These are phyloP conservation scores for Stomatorhinus ivindoensis DNA, from an alignment of 2,113 vertebrate species.

Conservation along the genomic window DNA sequence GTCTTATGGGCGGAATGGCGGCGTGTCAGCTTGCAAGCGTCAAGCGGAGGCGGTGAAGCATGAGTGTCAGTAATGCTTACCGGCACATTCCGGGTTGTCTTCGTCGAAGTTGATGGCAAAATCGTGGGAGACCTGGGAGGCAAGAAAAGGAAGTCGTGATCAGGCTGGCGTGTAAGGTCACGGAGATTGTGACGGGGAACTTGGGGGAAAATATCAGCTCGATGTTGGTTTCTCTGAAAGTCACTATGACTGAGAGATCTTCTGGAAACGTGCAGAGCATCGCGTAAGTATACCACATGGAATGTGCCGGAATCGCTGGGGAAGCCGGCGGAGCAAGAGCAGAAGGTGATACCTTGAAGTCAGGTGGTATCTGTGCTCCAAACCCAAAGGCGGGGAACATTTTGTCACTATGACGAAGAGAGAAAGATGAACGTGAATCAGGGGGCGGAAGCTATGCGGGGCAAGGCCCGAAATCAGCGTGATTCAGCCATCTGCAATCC, in stretches of 20 bases:
- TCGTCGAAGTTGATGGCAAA: constrained; percentile 99
- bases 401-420: constrained; percentile 78
- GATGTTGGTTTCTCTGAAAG: background rate
- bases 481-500: background rate
- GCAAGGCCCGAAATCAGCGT: background rate
- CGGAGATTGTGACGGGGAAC: background rate
- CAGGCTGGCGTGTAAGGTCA: background rate
- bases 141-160: background rate
- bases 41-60: background rate
- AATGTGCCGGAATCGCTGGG: background rate
- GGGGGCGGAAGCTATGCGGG: background rate
- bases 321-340: background rate
- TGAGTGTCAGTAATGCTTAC: constrained; percentile 39
- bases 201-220: background rate
- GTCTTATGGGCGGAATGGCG: background rate
- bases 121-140: constrained; percentile 90
- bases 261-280: background rate
- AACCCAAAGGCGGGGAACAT: constrained; percentile 99
- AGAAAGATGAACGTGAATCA: constrained; percentile 15
- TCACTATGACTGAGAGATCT: background rate
- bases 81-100: constrained; percentile 94
- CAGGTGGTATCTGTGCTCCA: constrained; percentile 93
- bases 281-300: background rate
- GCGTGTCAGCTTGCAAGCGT: background rate
- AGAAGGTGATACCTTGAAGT: constrained; percentile 80